Evolutionary conservation across 2,113 vertebrate species (phyloP), one percentile per base, ranked within the genome.

Genomic region (Jacana jacana): DNA sequence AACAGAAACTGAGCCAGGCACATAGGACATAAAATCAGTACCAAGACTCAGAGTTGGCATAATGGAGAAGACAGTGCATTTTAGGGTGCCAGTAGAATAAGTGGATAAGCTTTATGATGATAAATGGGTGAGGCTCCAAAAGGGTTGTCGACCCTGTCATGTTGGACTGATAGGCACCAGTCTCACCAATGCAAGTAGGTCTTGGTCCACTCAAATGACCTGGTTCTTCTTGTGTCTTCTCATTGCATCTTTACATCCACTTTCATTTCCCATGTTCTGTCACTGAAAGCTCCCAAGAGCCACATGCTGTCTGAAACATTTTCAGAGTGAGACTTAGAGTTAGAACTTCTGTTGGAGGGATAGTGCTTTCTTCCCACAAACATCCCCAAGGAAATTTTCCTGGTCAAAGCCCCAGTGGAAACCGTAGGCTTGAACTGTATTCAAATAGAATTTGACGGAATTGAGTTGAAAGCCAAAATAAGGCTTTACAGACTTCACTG

Each of bases 151-250:
- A 33, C 28, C 28, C 35, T 19, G 1, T 19, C 11, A 1, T 5
- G n/a, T 14, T 44, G 66, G 39, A 7, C 55, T 39, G 73, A 22
- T 0, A 19, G 58, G 19, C 22, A 35, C 54, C 5, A 3, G 17
- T 44, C 42, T 83, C 40, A 15, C 33, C 15, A 6, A 4, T 15
- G 55, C 40, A 28, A 12, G 1, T 24, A 5, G 2, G 7, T 65
- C 40, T 78, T 2, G 0, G 11, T 46, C 63, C 52, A 48, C 44
- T 42, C 25, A 70, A 51, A 42, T 0, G 0, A 28, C 49, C 40
- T 83, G 5, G 1, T 19, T 39, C 24, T 33, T 24, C 28, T 61
- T 12, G 20, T 4, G 3, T 42, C 51, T 51, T 76, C 89, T 82
- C 40, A 4, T 15, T 46, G 33, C 37, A 42, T 55, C 63, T 75